Evolutionary conservation across 2,797 vertebrate species (phyloP), one percentile per base, ranked within the genome.

Genomic region (Perdix hodgsoniae): DNA sequence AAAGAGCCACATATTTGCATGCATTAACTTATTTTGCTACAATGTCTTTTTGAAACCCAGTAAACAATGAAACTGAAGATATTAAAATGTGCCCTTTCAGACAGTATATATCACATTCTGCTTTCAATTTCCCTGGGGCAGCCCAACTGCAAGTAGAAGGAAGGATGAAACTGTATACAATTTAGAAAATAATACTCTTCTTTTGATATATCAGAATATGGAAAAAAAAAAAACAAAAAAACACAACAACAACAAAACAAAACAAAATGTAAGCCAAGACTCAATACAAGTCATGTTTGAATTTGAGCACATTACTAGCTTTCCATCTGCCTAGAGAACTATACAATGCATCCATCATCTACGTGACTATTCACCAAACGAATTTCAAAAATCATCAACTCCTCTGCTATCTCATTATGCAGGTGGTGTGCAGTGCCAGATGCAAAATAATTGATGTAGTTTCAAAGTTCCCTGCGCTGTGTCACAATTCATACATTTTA

Each of bases 1-100:
- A 60, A 50, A 52, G 39, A 49, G 54, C 17, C 50, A 45, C 87
- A 69, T 49, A n/a, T 86, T 93, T 1, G 19, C 60, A 80, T 66
- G 31, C 8, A 63, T 88, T 82, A 88, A 61, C 27, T 72, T 71
- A 59, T 77, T 83, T 72, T 65, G 40, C 45, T 82, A 40, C 27
- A 45, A 52, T 70, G 21, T 56, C 42, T 87, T 90, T 92, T 19
- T 87, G 65, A 92, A 94, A 56, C 11, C 29, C 73, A 40, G 67
- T 50, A 87, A 92, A 84, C 60, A 91, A 49, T 64, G 83, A 56
- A 63, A 81, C 44, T 66, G 44, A 19, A 44, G 50, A 60, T 94
- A 94, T 82, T 90, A 64, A 86, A 92, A 83, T 82, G 37, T 90
- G 91, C 85, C 92, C 89, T 96, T 95, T 95, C 67, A 81, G 59